Conservation (phyloP, 2,113 vertebrate genomes). For the Heterotilapia buettikoferi region DNA sequence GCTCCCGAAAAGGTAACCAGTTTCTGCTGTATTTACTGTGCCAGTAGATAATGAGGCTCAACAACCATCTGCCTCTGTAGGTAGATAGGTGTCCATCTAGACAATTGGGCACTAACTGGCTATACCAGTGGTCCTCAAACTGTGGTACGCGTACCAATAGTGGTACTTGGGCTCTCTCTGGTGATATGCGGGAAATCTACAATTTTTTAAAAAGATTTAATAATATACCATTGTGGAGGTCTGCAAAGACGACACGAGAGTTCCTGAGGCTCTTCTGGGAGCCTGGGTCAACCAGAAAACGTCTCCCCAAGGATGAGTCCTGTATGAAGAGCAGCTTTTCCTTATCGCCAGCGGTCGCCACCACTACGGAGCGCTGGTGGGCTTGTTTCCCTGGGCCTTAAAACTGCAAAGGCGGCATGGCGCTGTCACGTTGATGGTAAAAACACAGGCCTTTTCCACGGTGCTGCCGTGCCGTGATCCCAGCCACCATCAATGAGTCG, state of each 20-base stretch:
- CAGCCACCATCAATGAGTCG: background rate
- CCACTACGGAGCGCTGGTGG: background rate
- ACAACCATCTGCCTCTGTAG: background rate
- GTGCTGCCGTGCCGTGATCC: accelerated
- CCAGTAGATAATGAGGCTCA: background rate
- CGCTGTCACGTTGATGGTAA: background rate
- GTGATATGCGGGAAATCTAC: no score
- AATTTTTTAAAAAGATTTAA: no score
- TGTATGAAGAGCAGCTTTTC: background rate
- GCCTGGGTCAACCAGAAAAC: background rate
- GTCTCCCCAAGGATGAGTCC: background rate
- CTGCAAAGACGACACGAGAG: background rate
- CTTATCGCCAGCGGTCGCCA: accelerated
- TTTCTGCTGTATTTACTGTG: background rate
- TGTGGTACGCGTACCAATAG: background rate
- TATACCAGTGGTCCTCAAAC: background rate
- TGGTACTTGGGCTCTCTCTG: background rate
- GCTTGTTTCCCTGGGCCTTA: background rate
- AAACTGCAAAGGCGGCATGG: background rate
- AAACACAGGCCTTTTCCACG: accelerated
- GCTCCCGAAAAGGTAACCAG: background rate
- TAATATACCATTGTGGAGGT: background rate
- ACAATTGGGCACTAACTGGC: background rate
- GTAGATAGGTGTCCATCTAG: background rate
- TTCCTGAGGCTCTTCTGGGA: background rate